Evolutionary conservation across 2,888 invertebrate genomes (phyloP).

Genomic region (Drosophila neoperkinsi): DNA sequence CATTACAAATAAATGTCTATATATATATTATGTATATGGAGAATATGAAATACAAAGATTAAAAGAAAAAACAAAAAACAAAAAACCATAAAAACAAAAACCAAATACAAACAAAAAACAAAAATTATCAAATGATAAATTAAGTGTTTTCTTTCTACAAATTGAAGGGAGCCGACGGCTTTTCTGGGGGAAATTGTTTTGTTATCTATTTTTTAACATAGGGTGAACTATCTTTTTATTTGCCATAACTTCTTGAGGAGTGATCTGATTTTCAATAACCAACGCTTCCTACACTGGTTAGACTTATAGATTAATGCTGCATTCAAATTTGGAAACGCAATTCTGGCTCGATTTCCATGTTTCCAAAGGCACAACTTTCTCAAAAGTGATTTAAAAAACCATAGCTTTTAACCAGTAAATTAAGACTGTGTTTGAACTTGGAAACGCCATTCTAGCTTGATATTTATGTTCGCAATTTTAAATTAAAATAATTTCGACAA

Average conservation of each 20-base stretch:
- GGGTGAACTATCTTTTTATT: neutral
- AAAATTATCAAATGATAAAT: slow-evolving; percentile 54
- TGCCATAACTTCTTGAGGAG: neutral
- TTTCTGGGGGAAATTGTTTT: neutral
- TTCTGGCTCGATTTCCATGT: neutral
- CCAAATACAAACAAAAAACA: slow-evolving; percentile 25
- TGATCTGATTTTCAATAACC: neutral
- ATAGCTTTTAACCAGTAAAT: neutral
- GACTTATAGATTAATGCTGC: neutral
- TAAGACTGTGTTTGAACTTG: neutral
- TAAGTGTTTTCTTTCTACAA: neutral
- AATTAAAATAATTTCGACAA: neutral
- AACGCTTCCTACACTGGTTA: neutral
- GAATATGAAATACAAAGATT: slow-evolving; percentile 48
- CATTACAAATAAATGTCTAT: slow-evolving; percentile 74
- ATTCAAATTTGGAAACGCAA: neutral
- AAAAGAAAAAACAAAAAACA: slow-evolving; percentile 34
- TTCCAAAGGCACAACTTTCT: neutral
- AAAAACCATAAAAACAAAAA: slow-evolving; percentile 20
- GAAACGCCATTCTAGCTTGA: neutral
- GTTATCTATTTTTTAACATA: neutral
- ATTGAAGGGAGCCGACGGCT: neutral
- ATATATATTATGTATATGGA: slow-evolving; percentile 65
- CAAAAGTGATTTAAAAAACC: neutral
- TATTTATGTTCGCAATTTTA: neutral